Evolutionary conservation across 2,113 vertebrate species (phyloP).

Genomic region (Megaptera novaeangliae): DNA sequence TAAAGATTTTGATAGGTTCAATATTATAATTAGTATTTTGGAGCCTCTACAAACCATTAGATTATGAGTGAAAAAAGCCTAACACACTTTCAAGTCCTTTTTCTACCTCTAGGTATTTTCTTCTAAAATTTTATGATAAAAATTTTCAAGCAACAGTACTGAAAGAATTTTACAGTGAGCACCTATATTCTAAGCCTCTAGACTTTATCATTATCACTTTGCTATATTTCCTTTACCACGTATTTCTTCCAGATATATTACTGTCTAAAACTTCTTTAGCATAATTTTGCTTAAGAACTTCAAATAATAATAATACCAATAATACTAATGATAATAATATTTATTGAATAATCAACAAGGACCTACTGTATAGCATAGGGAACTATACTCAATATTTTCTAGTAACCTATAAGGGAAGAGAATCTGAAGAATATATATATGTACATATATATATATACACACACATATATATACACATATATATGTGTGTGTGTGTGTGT

Average conservation of each 20-base stretch:
- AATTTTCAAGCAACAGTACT: not conserved
- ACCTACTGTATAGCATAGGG: not conserved
- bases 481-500: not conserved
- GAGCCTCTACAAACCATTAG: not conserved
- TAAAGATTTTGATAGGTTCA: not conserved
- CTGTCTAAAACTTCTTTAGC: not conserved
- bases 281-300: not conserved
- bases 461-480: not conserved
- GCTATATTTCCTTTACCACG: not conserved
- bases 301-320: not conserved
- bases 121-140: not conserved
- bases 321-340: not conserved
- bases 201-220: not conserved
- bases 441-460: no score
- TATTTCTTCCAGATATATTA: not conserved
- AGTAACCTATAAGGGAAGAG: not conserved
- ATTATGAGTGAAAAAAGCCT: not conserved
- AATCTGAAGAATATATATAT: not conserved
- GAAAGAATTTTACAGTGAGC: not conserved
- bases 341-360: not conserved
- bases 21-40: not conserved
- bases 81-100: not conserved
- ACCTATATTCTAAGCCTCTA: not conserved
- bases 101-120: not conserved
- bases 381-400: not conserved